These are phyloP conservation scores for Pangasius mekongensis DNA, from an alignment of 2,797 vertebrate genomes.

Conservation along the genomic window DNA sequence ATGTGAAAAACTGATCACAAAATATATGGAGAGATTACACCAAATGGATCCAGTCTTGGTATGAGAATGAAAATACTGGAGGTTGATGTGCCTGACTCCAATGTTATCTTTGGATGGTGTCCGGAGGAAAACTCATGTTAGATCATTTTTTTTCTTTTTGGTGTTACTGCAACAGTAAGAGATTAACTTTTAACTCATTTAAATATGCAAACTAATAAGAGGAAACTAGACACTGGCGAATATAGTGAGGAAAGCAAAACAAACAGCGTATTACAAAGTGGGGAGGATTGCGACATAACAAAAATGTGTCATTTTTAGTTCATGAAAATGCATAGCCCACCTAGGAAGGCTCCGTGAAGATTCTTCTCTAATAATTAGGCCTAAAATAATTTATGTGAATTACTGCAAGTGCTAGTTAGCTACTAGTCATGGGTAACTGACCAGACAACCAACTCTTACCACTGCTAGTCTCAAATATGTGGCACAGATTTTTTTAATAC, in stretches of 20 bases:
- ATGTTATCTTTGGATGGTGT: too few species aligned
- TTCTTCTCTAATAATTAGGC: not conserved
- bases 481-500: not conserved
- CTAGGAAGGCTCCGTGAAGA: not conserved
- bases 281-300: not conserved
- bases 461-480: not conserved
- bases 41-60: too few species aligned
- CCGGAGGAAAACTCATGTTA: not conserved
- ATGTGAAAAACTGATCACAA: not conserved
- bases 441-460: not conserved
- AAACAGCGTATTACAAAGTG: not conserved
- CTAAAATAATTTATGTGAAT: not conserved
- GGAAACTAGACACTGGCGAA: not conserved
- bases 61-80: too few species aligned
- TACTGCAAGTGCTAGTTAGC: not conserved
- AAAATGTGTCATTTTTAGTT: not conserved
- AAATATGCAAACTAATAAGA: not conserved
- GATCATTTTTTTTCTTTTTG: not conserved
- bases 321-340: not conserved
- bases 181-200: not conserved
- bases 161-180: not conserved
- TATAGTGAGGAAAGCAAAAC: not conserved
- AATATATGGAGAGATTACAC: too few species aligned
- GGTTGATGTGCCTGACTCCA: too few species aligned
- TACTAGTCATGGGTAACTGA: not conserved